Base-by-base conservation (phyloP, 2,888 invertebrate species). In the Plagodis dolabraria region DNA sequence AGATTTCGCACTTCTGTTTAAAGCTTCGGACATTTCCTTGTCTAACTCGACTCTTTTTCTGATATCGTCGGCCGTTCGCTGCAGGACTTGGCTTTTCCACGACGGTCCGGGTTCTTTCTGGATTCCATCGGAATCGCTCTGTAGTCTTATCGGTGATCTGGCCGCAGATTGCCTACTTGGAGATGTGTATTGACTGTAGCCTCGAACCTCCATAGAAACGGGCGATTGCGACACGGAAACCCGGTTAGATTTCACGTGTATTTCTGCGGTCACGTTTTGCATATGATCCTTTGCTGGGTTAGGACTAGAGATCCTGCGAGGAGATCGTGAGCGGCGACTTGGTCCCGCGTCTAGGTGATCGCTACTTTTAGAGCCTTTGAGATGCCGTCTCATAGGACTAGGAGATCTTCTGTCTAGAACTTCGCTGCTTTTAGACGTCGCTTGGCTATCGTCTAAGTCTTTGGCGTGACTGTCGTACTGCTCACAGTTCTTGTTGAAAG, bases 361-460 rank as follows among this genome's bases (percentile, higher is more conserved):
- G 55, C 81, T 90, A 57, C 92, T 92, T 74, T 82, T 87, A 5
- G 92, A 92, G 64, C 82, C 87, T 68, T 88, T 89, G 0, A 92
- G 69, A 72, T 82, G 81, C 61, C 80, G 86, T 57, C 85, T 72
- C 65, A 85, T 80, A 6, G 89, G 86, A 69, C 80, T 87, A 11
- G 85, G 82, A n/a, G 87, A 82, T 64, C 82, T 79, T 72, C 81
- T 83, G 53, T 92, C 92, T 47, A 92, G 72, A 34, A 81, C 70
- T 67, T 94, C 94, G 6, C 93, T 93, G 68, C 94, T 94, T 71
- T 87, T 90, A 12, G 94, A 93, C 36, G 91, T 87, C 43, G 75
- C 77, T 75, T 89, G 90, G 63, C 82, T 84, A 61, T 85, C 85
- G 57, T 89, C 84, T 53, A 89, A 78, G 49, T 91, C 88, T 85